Base-by-base conservation (phyloP, 2,113 vertebrate genomes). In the Drymodes brunneopygia region DNA sequence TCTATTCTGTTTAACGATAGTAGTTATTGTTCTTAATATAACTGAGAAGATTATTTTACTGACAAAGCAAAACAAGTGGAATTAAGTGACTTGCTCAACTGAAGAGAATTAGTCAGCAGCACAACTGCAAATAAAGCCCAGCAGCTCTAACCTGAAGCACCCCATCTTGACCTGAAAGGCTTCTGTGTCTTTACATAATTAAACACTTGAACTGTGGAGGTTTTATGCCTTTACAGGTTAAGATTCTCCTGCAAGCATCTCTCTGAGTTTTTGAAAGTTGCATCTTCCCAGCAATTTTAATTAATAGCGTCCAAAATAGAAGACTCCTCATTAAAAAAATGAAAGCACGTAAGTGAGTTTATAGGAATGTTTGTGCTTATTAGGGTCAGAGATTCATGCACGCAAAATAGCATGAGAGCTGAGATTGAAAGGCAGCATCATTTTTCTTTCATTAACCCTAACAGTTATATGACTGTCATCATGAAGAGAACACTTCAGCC, bases 361-460 rank as follows among this genome's bases (percentile, higher is more conserved):
- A 58, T 15, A 60, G 17, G 33, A 91, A 82, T 38, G n/a, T 38
- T 88, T 80, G 56, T 58, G 35, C 54, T 61, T 80, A 85, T 92
- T 88, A 88, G 54, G 54, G 47, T 92, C 78, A 70, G 84, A 69
- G 57, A 73, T 44, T 90, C 64, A 77, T 1, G 38, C 51, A 90
- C 0, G 0, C 78, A 88, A 91, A 77, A 67, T 31, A 90, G 51
- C 67, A 45, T 19, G 66, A 85, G 50, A 57, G 58, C 23, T 44
- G 35, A 80, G 44, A 56, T 14, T 89, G 40, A 81, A 82, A 77
- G 38, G 45, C 57, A 86, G 42, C 24, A 51, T 23, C 11, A 28
- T 85, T 90, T 90, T 91, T 90, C 79, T 91, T 91, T 90, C 62
- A 83, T 94, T 77, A 92, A 72, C 29, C 36, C 19, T 25, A 78